These are phyloP conservation scores for Gadopsis marmoratus DNA, from an alignment of 2,797 vertebrate genomes.

Conservation along the genomic window DNA sequence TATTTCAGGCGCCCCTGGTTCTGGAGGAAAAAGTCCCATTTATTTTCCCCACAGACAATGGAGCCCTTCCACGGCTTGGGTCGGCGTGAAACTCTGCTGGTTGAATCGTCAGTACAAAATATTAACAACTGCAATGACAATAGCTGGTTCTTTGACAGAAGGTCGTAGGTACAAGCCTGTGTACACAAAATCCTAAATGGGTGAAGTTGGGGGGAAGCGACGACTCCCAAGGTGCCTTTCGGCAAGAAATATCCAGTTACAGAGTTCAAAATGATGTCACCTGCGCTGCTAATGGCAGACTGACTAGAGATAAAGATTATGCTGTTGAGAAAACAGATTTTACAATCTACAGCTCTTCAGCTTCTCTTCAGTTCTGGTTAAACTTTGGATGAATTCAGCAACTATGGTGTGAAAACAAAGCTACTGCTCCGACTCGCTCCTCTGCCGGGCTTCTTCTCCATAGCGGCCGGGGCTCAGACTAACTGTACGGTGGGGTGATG, in stretches of 20 bases:
- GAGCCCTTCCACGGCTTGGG: not conserved
- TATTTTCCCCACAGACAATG: not conserved
- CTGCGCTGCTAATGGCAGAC: no score
- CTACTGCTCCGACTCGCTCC: not conserved
- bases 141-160: not conserved
- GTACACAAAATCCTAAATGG: not conserved
- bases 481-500: not conserved
- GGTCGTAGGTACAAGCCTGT: accelerated
- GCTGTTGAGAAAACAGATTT: not conserved
- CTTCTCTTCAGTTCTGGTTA: not conserved
- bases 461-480: not conserved
- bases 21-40: not conserved
- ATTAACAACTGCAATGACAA: not conserved
- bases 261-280: not conserved
- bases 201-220: not conserved
- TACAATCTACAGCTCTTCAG: not conserved
- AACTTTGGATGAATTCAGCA: not conserved
- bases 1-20: not conserved
- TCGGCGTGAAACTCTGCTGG: not conserved
- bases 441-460: not conserved
- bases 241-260: not conserved
- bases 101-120: not conserved
- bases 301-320: accelerated
- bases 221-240: not conserved
- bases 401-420: not conserved